Base-by-base conservation (phyloP, 2,888 invertebrate species). In the Latrodectus hesperus region DNA sequence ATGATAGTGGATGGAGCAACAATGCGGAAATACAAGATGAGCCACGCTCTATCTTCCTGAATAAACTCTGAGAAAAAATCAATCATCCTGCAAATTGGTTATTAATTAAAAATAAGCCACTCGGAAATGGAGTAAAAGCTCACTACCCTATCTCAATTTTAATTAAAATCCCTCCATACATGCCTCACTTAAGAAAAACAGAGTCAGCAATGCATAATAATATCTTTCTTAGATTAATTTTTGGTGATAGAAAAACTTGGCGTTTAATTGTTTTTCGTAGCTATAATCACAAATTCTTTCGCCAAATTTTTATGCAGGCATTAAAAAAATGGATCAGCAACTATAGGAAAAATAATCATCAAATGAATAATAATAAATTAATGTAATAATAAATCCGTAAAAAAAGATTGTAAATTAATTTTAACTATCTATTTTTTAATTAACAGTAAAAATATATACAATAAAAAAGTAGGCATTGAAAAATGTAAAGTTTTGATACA, bases 101-200 rank as follows among this genome's bases (percentile, higher is more conserved):
- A 80, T 72, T 81, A 81, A 81, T 81, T 81, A 74, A 81, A 81
- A 73, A 26, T 51, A 67, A 67, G 65, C 67, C 38, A 81, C 16
- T 52, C 71, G 81, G 51, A 74, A 74, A 55, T 49, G 14, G 10
- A 74, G 16, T 65, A 6, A 73, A 65, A 73, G 60, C 60, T 81
- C 22, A 22, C 51, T 55, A 72, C 65, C 64, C 65, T 11, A 38
- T 81, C 52, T 16, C 26, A 67, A 74, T 53, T 73, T 81, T 81
- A 81, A 81, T 73, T 81, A 52, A 22, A 64, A 38, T 80, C 26
- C 51, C 51, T 51, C 53, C 10, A 60, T 60, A 60, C 60, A 10
- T 16, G 60, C 60, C 11, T 38, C 60, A 16, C 60, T 60, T 38
- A 38, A 38, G 38, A 38, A 38, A 38, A 38, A 38, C 38, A 38